Evolutionary conservation across 2,888 invertebrate genomes (phyloP).

Genomic region (Lasioglossum oenotherae): DNA sequence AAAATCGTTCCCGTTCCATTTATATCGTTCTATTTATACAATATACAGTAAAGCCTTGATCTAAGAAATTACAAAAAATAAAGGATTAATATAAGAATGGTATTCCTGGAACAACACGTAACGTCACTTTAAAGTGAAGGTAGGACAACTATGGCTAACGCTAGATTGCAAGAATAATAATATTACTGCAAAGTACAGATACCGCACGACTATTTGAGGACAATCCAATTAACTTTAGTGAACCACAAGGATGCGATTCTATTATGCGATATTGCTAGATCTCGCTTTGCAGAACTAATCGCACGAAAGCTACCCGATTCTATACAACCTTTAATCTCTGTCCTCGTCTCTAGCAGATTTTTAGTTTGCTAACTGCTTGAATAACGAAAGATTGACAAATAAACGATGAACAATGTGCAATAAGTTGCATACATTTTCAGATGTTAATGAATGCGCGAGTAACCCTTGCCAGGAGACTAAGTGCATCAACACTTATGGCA

Average conservation of each 20-base stretch:
- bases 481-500: constrained; percentile 80
- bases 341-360: background rate
- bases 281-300: background rate
- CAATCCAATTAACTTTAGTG: constrained; percentile 7
- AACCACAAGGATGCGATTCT: constrained; percentile 14
- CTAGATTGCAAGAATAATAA: background rate
- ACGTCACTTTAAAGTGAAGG: background rate
- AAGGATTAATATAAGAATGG: background rate
- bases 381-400: background rate
- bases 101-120: background rate
- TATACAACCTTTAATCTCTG: background rate
- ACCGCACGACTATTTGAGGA: background rate
- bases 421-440: constrained; percentile 57
- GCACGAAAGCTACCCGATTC: background rate
- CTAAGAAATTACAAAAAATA: background rate
- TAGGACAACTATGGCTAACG: background rate
- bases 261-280: constrained; percentile 6
- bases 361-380: background rate
- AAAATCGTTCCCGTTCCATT: too few species aligned
- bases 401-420: background rate
- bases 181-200: background rate
- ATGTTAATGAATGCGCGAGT: constrained; percentile 80
- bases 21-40: too few species aligned
- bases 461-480: constrained; percentile 74
- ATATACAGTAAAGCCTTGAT: too few species aligned